Evolutionary conservation across 1,140 invertebrate genomes (phyloP), one percentile per base, ranked within the genome.

Genomic region (Muscidifurax raptorellus): DNA sequence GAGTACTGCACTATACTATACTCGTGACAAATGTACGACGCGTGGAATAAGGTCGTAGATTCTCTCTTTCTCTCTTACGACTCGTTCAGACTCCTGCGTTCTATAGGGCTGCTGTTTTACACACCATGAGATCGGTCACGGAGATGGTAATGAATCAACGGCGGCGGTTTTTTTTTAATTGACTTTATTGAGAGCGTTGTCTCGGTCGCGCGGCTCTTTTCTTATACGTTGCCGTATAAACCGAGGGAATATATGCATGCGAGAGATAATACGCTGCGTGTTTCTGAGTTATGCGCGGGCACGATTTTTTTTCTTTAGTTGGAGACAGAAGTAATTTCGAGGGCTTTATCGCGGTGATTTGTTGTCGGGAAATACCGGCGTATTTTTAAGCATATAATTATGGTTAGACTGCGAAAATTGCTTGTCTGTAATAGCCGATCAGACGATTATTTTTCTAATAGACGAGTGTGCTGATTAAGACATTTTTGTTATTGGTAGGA

Each of bases 111-210:
- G 32, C 28, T 2, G 12, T 40, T 74, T 32, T 36, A 12, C 22
- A 22, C 71, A 25, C 67, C 25, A n/a, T 69, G 12, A 69, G 22
- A 27, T 69, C 22, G 22, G 22, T 13, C 67, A 64, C 27, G 67
- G 36, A 28, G 27, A 69, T 32, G 12, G 25, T 76, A 76, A 27
- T 76, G 74, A 76, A 76, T 76, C 74, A 76, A n/a, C 71, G 32
- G n/a, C n/a, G 25, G 40, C 74, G n/a, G n/a, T 47, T 76, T 76
- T 76, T 47, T 76, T 76, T 52, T 47, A 76, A 76, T 76, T 52
- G 74, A 27, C 74, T 76, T 76, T 44, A 76, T 76, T 76, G 74
- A 9, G 10, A 47, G 25, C 36, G 15, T 25, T 47, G 1, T 71
- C 67, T 3, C 6, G n/a, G 5, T 5, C 5, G 0, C 52, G 52